Evolutionary conservation across 1,140 invertebrate species (phyloP).

Genomic region (Drosophila nannoptera): DNA sequence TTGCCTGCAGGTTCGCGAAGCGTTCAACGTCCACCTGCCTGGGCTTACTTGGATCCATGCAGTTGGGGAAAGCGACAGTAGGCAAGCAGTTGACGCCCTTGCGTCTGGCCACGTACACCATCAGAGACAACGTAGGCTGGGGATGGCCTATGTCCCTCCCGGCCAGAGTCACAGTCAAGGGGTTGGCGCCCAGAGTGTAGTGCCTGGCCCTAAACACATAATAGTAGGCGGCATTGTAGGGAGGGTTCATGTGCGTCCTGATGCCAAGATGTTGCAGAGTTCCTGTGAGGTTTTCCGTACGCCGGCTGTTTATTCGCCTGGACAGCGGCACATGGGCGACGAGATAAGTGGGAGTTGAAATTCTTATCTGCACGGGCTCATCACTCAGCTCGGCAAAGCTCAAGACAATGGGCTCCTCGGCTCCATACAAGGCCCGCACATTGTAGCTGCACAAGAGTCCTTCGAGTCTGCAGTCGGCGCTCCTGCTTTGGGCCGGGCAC

Average conservation of each 20-base stretch:
- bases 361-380: not conserved
- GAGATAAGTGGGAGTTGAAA: constrained; percentile 17
- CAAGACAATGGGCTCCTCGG: constrained; percentile 11
- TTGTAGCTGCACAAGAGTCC: constrained; percentile 25
- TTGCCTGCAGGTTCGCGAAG: constrained; percentile 26
- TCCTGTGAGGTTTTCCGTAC: constrained; percentile 21
- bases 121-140: not conserved
- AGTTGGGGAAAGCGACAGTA: constrained; percentile 2
- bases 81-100: constrained; percentile 7
- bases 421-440: constrained; percentile 9
- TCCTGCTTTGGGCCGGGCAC: not conserved
- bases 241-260: constrained; percentile 10
- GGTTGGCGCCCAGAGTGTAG: constrained; percentile 7
- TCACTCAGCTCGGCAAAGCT: constrained; percentile 14
- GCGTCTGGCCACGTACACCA: constrained; percentile 12
- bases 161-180: constrained; percentile 3
- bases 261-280: constrained; percentile 13
- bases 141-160: not conserved
- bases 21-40: not conserved
- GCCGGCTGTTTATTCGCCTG: not conserved
- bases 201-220: constrained; percentile 16
- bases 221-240: constrained; percentile 10
- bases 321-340: constrained; percentile 9
- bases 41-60: constrained; percentile 6
- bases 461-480: not conserved